Evolutionary conservation across 2,113 vertebrate genomes (phyloP).

Genomic region (Pomatorhinus ruficollis): DNA sequence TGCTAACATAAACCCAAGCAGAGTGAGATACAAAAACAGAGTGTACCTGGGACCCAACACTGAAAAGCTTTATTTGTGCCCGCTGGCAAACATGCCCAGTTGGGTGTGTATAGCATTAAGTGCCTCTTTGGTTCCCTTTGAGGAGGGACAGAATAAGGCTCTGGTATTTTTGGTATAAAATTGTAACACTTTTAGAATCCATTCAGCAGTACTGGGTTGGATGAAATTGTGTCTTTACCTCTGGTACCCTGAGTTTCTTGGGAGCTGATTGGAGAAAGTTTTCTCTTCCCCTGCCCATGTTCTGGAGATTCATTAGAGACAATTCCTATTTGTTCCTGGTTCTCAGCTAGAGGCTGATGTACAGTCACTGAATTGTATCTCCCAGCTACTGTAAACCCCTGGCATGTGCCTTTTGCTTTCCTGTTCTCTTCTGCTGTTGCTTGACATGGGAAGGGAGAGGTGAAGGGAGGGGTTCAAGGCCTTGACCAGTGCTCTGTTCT

Average conservation of each 20-base stretch:
- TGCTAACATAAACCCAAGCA: neutral
- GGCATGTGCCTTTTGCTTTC: neutral
- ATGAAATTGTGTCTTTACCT: neutral
- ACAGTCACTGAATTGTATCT: neutral
- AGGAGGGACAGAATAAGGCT: neutral
- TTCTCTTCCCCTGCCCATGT: rapidly evolving
- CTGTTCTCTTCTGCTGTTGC: neutral
- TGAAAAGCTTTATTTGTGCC: neutral
- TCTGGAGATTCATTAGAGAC: neutral
- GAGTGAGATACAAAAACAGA: neutral
- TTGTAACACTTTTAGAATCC: neutral
- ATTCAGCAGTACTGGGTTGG: neutral
- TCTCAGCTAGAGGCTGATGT: neutral
- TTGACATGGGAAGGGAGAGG: neutral
- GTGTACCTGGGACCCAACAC: neutral
- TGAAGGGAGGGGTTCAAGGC: neutral
- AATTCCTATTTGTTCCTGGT: neutral
- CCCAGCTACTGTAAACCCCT: neutral
- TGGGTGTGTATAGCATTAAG: neutral
- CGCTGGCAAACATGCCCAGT: neutral
- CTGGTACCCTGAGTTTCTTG: neutral
- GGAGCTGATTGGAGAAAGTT: neutral
- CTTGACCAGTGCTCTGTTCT: conserved; percentile 39
- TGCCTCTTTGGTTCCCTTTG: neutral
- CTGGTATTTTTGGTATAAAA: neutral